Evolutionary conservation across 2,888 invertebrate species (phyloP), one percentile per base, ranked within the genome.

Genomic region (Eupelmus urozonus): DNA sequence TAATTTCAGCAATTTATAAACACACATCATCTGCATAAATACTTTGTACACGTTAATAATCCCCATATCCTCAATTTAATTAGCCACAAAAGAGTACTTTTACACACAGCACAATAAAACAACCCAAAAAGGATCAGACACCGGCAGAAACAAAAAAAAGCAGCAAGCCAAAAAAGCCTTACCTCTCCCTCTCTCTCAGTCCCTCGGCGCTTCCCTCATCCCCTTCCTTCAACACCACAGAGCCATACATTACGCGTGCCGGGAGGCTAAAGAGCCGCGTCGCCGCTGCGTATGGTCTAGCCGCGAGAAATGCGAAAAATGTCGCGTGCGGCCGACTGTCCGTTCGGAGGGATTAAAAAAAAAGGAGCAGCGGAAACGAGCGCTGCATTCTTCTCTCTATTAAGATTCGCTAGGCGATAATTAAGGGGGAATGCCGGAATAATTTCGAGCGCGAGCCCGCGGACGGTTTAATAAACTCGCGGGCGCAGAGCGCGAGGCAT

Each of bases 241-340:
- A 60, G 83, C 83, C 83, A 83, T 86, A 85, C 84, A 85, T 86
- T 85, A 86, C 84, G 75, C 82, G 82, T 65, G 69, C 69, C 69
- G n/a, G 18, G 25, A 57, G 57, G 73, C 63, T 69, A 70, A 74
- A 59, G 51, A 70, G 78, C 62, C 67, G 82, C 81, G 85, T 84
- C 86, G 86, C 83, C 83, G 83, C 81, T 16, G 49, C 51, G 27
- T 20, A 29, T 20, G 13, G 42, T 9, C 53, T 51, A 25, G n/a
- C n/a, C 27, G 63, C 63, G 70, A 72, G 72, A 62, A 67, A 79
- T 79, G 75, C 75, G 79, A 79, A 62, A 71, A 79, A 79, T 72
- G 75, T 76, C 53, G 76, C 70, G 67, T 66, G 76, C 45, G 59
- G 42, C 60, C 51, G 53, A 62, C 49, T 62, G 55, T 63, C n/a